Evolutionary conservation across 2,797 vertebrate genomes (phyloP).

Genomic region (Dicrostonyx torquatus): DNA sequence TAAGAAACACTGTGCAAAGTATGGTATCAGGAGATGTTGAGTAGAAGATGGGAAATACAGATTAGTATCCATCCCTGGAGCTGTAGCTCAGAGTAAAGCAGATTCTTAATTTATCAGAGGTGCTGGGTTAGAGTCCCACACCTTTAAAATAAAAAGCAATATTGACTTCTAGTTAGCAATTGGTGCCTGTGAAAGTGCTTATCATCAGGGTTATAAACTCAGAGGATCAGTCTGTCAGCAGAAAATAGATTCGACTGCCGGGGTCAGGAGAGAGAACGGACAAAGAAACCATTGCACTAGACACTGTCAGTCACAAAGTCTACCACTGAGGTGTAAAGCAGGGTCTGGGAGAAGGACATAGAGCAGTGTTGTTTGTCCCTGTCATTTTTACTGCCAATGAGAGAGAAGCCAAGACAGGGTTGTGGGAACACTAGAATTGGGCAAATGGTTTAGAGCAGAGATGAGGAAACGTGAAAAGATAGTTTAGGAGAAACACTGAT

Average conservation of each 20-base stretch:
- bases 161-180: background rate
- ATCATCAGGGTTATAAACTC: background rate
- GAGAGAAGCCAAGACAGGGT: background rate
- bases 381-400: background rate
- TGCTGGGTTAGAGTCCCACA: background rate
- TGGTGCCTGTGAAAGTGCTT: background rate
- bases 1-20: background rate
- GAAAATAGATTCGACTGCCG: background rate
- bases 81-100: background rate
- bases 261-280: background rate
- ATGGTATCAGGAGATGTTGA: background rate
- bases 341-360: background rate
- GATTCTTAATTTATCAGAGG: background rate
- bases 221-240: background rate
- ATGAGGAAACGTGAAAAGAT: background rate
- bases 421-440: background rate
- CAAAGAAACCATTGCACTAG: slow-evolving; percentile 16
- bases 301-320: background rate
- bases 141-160: background rate
- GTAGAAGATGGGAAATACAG: background rate
- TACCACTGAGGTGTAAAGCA: slow-evolving; percentile 24
- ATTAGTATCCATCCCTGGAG: background rate
- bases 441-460: background rate
- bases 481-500: background rate
- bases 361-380: background rate